Evolutionary conservation across 2,888 invertebrate genomes (phyloP), one percentile per base, ranked within the genome.

Genomic region (Scaptomyza cyrtandrae): DNA sequence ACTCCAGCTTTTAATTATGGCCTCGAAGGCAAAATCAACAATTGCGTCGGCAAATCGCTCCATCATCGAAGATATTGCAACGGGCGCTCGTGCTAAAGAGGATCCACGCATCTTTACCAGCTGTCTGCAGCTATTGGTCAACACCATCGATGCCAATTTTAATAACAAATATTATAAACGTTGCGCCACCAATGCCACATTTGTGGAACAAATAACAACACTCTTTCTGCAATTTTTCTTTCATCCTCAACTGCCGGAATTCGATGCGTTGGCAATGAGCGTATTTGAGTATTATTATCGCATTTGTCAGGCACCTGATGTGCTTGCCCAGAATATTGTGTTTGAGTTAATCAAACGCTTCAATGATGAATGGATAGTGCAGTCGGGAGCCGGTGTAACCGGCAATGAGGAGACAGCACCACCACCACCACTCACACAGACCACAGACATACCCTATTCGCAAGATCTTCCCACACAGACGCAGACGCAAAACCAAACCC

Each of bases 1-100:
- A 0, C 92, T 97, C 4, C 93, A 96, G 61, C 90, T 98, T 1
- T 93, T 98, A 1, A 95, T 95, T 13, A 97, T 98, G 96, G 94
- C 94, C 37, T 95, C 95, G 0, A 93, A 93, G 80, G 93, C 93
- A 0, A 95, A 95, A 66, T 93, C 94, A 0, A 93, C 93, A 0
- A 93, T 95, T 29, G 93, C 94, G 0, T 92, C 93, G 6, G 94
- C 94, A 27, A 98, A 98, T 91, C 93, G 97, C 3, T 94, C 95
- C 73, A 93, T 96, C 6, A 94, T 98, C 48, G 94, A 96, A 65
- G 93, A 94, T 13, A 94, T 96, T 74, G 97, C 96, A 0, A 93
- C 97, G 13, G 95, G 93, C 0, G 93, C 89, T 3, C 85, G 92
- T 2, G 91, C 86, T 0, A 80, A 84, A 35, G 74, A 73, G 29